These are phyloP conservation scores for Strigamia transsilvanica DNA, from an alignment of 2,888 invertebrate genomes.

Conservation along the genomic window DNA sequence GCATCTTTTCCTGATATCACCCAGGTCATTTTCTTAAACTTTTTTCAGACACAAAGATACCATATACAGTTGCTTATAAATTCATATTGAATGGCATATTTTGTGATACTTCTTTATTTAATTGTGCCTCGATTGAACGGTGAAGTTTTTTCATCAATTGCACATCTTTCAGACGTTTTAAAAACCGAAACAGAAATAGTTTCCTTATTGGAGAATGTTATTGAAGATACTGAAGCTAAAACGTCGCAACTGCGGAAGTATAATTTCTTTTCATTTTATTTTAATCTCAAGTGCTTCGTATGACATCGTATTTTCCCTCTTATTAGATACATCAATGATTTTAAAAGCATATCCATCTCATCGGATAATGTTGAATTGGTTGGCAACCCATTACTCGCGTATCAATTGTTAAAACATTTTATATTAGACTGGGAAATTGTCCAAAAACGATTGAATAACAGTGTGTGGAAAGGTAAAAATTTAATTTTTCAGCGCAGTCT, in stretches of 20 bases:
- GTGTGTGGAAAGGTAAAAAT: neutral
- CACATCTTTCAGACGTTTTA: neutral
- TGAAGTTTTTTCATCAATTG: conserved; percentile 26
- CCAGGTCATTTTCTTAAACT: neutral
- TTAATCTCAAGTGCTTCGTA: no score
- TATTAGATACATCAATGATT: neutral
- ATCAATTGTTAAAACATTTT: conserved; percentile 5
- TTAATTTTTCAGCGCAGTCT: neutral
- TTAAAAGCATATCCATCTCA: neutral
- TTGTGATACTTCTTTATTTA: neutral
- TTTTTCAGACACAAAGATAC: neutral
- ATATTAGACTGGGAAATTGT: neutral
- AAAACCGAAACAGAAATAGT: neutral
- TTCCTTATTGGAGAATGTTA: neutral
- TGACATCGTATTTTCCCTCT: neutral
- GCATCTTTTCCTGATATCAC: neutral
- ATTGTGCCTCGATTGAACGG: neutral
- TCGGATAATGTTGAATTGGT: neutral
- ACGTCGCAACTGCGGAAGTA: neutral
- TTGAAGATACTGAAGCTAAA: neutral
- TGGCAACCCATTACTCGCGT: neutral
- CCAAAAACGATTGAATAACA: neutral
- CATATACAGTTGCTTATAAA: neutral
- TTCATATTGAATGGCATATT: neutral
- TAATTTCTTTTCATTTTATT: neutral